Base-by-base conservation (phyloP, 2,113 vertebrate genomes). In the Sphaerodactylus townsendi region DNA sequence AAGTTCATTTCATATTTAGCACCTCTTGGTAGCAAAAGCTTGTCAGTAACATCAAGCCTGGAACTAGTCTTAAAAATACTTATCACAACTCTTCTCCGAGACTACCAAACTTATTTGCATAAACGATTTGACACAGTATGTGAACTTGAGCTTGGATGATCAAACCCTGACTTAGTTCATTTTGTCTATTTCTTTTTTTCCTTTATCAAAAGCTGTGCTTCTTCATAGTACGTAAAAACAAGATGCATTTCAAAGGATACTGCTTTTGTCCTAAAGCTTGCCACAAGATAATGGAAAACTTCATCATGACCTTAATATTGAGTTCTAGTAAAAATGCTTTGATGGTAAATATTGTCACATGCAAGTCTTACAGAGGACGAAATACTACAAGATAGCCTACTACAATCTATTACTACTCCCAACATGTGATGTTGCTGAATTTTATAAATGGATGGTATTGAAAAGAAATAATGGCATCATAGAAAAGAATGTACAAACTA, bases 241-340 rank as follows among this genome's bases (percentile, higher is more conserved):
- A 30, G 5, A 0, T 84, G 56, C 48, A 1, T 87, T 87, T 80
- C 71, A 78, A 19, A 48, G 21, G 68, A 76, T 3, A 83, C 37
- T 83, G 0, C 14, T 85, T 86, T 83, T 39, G 25, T 75, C 74
- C 62, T 59, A 1, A 80, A 37, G 50, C 74, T 70, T 65, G 50
- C 0, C 3, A 79, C 79, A 59, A 88, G 84, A 87, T 68, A 83
- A 33, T 84, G 71, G 41, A 82, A 90, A 86, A 72, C 87, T 88
- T 86, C 17, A 46, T 82, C n/a, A 64, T 39, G 81, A 64, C 79
- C 0, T 1, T 72, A 81, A 86, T 35, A 77, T 0, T 82, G 74
- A 33, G 10, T 4, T 2, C 7, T 1, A 93, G 1, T 70, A 39
- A 81, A 25, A 90, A 86, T 73, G 2, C 7, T 33, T 69, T 85